phyloP scores from a whole-genome alignment of 1,140 invertebrate genomes.

The Artemia franciscana region DNA sequence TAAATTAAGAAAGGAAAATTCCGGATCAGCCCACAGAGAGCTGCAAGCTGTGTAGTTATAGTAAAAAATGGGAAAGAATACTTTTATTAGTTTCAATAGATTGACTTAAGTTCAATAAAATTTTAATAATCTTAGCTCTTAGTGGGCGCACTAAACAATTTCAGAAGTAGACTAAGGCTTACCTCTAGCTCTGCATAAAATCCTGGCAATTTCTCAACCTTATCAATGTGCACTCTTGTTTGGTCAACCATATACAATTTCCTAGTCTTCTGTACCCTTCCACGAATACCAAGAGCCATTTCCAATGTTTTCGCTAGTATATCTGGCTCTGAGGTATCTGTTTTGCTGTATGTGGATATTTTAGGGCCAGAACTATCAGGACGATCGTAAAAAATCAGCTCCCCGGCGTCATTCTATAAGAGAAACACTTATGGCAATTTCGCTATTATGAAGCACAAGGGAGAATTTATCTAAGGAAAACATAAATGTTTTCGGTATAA shows the following conservation, averaged over 20 bases:
- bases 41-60: too few species aligned
- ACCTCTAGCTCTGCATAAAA: slow-evolving; percentile 78
- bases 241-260: slow-evolving; percentile 51
- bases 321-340: slow-evolving; percentile 24
- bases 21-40: too few species aligned
- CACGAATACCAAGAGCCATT: slow-evolving; percentile 33
- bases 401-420: slow-evolving; percentile 24
- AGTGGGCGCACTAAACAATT: too few species aligned
- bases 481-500: background rate
- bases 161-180: slow-evolving; percentile 7
- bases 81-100: too few species aligned
- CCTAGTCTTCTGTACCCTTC: slow-evolving; percentile 43
- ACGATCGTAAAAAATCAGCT: slow-evolving; percentile 56
- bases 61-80: too few species aligned
- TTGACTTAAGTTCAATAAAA: too few species aligned
- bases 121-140: too few species aligned
- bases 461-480: background rate
- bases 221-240: slow-evolving; percentile 68
- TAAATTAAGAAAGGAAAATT: too few species aligned
- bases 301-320: slow-evolving; percentile 14
- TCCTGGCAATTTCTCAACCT: slow-evolving; percentile 45
- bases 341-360: slow-evolving; percentile 33
- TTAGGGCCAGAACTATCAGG: slow-evolving; percentile 42
- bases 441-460: slow-evolving; percentile 2
- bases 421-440: background rate